A percentile compares a stretch with the other conserved stretches of the same genome.
phyloP scores from a whole-genome alignment of 2,888 invertebrate species.

The Crioceris asparagi region DNA sequence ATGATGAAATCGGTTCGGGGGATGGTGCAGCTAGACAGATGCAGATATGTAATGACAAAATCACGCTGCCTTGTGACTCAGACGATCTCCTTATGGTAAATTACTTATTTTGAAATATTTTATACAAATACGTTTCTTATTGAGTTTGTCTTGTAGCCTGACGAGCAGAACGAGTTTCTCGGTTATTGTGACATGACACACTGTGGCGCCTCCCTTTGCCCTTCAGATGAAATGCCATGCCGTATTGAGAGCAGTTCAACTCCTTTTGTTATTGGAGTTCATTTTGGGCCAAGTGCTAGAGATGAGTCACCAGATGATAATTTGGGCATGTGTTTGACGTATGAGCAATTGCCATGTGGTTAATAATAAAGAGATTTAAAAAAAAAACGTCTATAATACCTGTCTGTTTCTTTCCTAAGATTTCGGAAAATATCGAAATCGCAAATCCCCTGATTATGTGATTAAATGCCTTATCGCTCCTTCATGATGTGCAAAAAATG shows the following conservation, averaged over 20 bases:
- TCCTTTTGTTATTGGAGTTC: slow-evolving; percentile 68
- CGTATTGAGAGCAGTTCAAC: slow-evolving; percentile 64
- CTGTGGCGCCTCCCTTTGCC: slow-evolving; percentile 65
- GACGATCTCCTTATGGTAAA: slow-evolving; percentile 72
- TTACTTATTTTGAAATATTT: too few species aligned
- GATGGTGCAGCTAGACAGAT: slow-evolving; percentile 17
- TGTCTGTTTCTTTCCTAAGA: too few species aligned
- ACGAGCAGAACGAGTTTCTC: slow-evolving; percentile 39
- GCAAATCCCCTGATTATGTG: too few species aligned
- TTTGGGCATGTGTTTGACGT: slow-evolving; percentile 67
- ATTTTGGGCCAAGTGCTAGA: slow-evolving; percentile 58
- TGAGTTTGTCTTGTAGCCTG: slow-evolving; percentile 40
- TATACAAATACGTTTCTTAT: too few species aligned
- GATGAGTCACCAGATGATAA: slow-evolving; percentile 68
- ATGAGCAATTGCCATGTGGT: slow-evolving; percentile 63
- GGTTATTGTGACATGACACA: slow-evolving; percentile 69
- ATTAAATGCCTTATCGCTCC: too few species aligned
- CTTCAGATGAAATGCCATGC: slow-evolving; percentile 42
- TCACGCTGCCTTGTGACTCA: slow-evolving; percentile 73
- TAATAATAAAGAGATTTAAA: background rate
- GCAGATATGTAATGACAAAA: slow-evolving; percentile 55
- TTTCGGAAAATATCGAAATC: too few species aligned
- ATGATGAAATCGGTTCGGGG: slow-evolving; percentile 13
- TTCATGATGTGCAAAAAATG: too few species aligned
- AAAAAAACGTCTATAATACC: background rate